These are phyloP conservation scores for Blastomussa wellsi DNA, from an alignment of 92 coral and sea anemone species.

Conservation along the genomic window DNA sequence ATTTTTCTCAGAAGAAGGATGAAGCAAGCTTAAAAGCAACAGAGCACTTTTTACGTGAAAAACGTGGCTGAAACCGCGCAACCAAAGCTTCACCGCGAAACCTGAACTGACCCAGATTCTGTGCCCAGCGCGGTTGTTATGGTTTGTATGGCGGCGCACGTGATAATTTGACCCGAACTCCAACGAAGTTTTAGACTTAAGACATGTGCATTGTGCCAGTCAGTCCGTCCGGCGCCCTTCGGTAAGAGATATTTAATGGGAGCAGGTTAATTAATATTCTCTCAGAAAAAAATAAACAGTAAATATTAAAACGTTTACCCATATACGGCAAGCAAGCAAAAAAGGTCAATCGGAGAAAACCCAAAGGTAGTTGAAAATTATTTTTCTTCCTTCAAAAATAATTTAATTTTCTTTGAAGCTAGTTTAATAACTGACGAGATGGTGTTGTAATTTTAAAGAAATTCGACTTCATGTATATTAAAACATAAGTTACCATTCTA, in stretches of 20 bases:
- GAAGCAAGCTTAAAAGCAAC: not conserved
- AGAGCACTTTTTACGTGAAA: not conserved
- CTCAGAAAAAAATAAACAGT: constrained; percentile 2
- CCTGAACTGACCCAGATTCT: constrained; percentile 7
- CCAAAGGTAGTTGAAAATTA: constrained; percentile 3
- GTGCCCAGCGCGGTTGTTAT: not conserved
- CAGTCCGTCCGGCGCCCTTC: constrained; percentile 45
- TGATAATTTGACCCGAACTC: constrained; percentile 3
- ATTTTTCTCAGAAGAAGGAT: not conserved
- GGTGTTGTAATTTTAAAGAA: not conserved
- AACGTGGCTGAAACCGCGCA: constrained; percentile 2
- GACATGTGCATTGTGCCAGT: constrained; percentile 6
- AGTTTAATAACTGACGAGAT: not conserved
- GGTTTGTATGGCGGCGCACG: not conserved
- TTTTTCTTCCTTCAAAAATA: not conserved
- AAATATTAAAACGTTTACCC: constrained; percentile 15
- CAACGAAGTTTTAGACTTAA: constrained; percentile 6
- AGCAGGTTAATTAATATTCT: constrained; percentile 21
- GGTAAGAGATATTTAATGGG: constrained; percentile 33
- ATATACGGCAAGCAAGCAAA: not conserved
- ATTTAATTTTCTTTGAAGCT: not conserved
- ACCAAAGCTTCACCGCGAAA: not conserved
- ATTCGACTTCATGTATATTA: constrained; percentile 32
- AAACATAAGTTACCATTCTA: not conserved
- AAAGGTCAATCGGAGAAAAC: not conserved